These are phyloP conservation scores for Campoletis sonorensis DNA, from an alignment of 1,140 invertebrate genomes.

Conservation along the genomic window DNA sequence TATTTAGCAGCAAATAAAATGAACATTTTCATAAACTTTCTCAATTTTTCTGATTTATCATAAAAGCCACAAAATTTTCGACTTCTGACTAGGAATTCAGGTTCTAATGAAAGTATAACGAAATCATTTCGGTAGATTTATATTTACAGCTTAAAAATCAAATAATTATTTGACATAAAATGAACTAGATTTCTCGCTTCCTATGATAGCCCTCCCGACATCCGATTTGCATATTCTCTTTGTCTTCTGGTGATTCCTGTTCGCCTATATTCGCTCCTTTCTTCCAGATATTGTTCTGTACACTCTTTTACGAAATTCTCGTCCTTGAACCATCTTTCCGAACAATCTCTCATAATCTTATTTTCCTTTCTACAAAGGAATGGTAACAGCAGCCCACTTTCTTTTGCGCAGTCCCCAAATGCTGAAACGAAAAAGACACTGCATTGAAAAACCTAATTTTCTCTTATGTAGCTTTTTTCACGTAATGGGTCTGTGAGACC, in stretches of 20 bases:
- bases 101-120: too few relatives aligned
- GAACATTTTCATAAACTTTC: too few relatives aligned
- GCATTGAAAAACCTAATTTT: not conserved
- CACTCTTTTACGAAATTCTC: constrained; percentile 85
- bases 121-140: not conserved
- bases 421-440: constrained; percentile 69
- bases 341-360: constrained; percentile 81
- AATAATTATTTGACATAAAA: constrained; percentile 42
- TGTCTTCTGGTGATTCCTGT: constrained; percentile 83
- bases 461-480: too few relatives aligned
- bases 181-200: constrained; percentile 1
- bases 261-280: constrained; percentile 87
- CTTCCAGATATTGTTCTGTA: constrained; percentile 86
- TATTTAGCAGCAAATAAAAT: not conserved
- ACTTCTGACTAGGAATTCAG: too few relatives aligned
- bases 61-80: too few relatives aligned
- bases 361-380: constrained; percentile 86
- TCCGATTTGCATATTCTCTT: constrained; percentile 42
- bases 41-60: too few relatives aligned
- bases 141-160: constrained; percentile 44
- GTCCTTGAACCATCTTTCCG: constrained; percentile 86
- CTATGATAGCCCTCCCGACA: constrained; percentile 4
- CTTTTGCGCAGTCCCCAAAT: constrained; percentile 87
- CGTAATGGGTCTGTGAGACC: too few relatives aligned
- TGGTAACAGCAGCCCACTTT: constrained; percentile 82